Percentiles rank a stretch among this genome's conserved stretches.
Conservation (phyloP, 2,888 invertebrate genomes). For the Hypomecis punctinalis region DNA sequence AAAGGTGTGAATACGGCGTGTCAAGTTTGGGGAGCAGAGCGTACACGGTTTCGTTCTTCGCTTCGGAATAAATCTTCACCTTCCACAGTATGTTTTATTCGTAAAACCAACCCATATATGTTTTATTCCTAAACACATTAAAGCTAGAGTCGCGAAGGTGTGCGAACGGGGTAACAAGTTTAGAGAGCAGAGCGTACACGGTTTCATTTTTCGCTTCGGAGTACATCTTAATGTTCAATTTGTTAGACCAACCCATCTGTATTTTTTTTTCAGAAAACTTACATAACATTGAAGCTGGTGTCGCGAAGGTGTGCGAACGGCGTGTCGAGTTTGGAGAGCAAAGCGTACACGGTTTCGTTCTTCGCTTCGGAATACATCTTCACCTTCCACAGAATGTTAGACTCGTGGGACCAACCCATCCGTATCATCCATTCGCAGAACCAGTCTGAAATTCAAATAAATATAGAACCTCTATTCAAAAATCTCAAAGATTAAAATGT, state of each 20-base stretch:
- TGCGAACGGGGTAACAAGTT: constrained; percentile 83
- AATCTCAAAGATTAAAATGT: too few species aligned
- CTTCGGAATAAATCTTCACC: constrained; percentile 86
- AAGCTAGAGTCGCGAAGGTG: constrained; percentile 86
- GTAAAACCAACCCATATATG: constrained; percentile 90
- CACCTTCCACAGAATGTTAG: constrained; percentile 86
- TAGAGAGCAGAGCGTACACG: constrained; percentile 79
- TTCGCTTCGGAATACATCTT: constrained; percentile 84
- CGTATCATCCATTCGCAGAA: constrained; percentile 83
- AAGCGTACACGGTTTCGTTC: constrained; percentile 78
- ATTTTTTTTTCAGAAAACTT: constrained; percentile 45
- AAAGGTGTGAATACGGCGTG: too few species aligned
- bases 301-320: constrained; percentile 85
- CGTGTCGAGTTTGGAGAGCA: constrained; percentile 81
- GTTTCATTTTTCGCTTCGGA: constrained; percentile 82
- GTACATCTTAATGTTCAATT: constrained; percentile 77
- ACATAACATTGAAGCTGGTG: constrained; percentile 84
- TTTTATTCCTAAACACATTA: too few species aligned
- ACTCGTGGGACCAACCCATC: constrained; percentile 89
- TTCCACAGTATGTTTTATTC: constrained; percentile 86
- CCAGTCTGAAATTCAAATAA: constrained; percentile 66
- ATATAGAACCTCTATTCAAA: too few species aligned
- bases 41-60: constrained; percentile 78
- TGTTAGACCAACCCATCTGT: too few species aligned
- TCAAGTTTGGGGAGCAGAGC: constrained; percentile 78